phyloP scores from a whole-genome alignment of 37 sponge, comb jelly and placozoan species.

The Beroe forskalii region DNA sequence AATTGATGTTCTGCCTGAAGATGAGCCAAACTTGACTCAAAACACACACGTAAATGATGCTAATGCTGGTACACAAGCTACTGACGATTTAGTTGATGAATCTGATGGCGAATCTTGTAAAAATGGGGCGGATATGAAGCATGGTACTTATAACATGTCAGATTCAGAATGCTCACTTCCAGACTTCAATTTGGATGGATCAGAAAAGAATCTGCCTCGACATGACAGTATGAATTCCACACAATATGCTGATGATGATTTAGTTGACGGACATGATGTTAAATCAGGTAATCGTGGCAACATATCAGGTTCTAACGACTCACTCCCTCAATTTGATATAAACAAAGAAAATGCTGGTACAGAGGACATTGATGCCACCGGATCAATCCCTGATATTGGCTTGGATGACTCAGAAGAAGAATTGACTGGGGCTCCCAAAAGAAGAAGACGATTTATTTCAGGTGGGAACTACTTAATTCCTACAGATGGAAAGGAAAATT shows the following conservation, averaged over 20 bases:
- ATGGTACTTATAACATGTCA: too few species aligned
- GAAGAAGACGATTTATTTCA: neutral
- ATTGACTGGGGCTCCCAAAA: neutral
- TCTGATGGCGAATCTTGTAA: neutral
- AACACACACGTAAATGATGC: neutral
- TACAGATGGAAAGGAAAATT: neutral
- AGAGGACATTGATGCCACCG: neutral
- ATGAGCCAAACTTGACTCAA: neutral
- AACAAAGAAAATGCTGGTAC: too few species aligned
- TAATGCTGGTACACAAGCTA: neutral
- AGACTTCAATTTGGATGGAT: neutral
- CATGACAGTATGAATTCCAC: neutral
- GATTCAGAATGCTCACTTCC: neutral
- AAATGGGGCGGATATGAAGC: too few species aligned
- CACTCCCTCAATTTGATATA: too few species aligned
- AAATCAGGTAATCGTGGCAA: too few species aligned
- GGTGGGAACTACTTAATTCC: neutral
- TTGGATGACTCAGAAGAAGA: neutral
- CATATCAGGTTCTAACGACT: too few species aligned
- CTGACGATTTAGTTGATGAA: neutral
- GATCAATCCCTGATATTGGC: neutral
- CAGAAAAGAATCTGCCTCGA: neutral
- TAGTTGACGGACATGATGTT: too few species aligned
- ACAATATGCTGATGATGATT: too few species aligned
- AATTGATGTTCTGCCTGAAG: neutral